Evolutionary conservation across 2,888 invertebrate species (phyloP).

Genomic region (Sinohyriopsis cumingii): DNA sequence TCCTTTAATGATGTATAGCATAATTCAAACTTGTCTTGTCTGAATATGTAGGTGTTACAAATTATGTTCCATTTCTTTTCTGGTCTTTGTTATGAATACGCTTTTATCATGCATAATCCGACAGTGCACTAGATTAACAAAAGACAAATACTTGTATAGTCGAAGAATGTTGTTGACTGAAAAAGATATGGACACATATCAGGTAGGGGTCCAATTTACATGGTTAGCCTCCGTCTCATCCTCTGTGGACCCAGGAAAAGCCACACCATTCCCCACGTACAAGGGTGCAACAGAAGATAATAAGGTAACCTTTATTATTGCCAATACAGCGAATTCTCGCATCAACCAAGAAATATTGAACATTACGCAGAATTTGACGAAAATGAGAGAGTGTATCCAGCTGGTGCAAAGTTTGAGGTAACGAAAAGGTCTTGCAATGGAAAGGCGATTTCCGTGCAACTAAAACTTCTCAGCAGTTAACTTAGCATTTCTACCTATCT

Average conservation of each 20-base stretch:
- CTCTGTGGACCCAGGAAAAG: constrained; percentile 10
- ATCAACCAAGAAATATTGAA: constrained; percentile 39
- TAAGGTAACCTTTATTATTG: constrained; percentile 23
- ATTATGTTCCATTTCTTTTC: no score
- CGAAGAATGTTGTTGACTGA: no score
- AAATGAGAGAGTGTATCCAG: constrained; percentile 38
- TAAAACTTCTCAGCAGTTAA: constrained; percentile 11
- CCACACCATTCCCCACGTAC: constrained; percentile 17
- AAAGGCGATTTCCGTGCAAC: constrained; percentile 9
- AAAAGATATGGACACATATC: constrained; percentile 13
- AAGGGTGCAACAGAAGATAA: constrained; percentile 11
- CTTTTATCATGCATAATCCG: no score
- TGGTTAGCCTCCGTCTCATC: constrained; percentile 28
- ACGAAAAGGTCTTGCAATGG: constrained; percentile 5
- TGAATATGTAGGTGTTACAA: no score
- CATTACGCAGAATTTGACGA: constrained; percentile 29
- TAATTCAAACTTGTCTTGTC: no score
- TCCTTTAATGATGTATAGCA: no score
- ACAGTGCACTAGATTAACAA: no score
- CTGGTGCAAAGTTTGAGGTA: constrained; percentile 31
- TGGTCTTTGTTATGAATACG: no score
- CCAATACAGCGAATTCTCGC: constrained; percentile 20
- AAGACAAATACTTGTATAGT: no score
- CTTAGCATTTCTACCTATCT: no score
- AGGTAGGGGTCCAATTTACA: constrained; percentile 13